phyloP scores from a whole-genome alignment of 2,888 invertebrate genomes.

The Netelia fuscicornis region DNA sequence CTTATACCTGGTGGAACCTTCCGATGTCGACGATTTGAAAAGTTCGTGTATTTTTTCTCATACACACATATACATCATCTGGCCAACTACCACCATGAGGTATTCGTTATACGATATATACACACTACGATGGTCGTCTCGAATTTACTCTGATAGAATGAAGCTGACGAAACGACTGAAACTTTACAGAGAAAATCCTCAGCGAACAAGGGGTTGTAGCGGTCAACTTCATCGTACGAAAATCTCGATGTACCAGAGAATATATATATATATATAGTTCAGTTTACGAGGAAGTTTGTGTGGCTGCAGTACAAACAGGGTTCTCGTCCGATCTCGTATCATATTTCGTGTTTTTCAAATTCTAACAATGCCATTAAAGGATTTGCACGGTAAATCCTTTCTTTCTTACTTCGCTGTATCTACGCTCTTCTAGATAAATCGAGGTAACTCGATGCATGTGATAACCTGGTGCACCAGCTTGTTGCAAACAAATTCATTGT shows the following conservation, averaged over 20 bases:
- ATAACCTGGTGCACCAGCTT: no score
- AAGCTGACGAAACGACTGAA: conserved; percentile 32
- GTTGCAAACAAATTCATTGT: no score
- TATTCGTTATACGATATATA: background rate
- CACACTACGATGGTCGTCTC: background rate
- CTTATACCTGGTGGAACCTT: conserved; percentile 75
- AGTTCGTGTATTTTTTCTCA: conserved; percentile 41
- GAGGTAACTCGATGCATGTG: no score
- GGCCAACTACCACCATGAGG: background rate
- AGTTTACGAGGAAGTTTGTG: no score
- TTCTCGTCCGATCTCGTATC: conserved; percentile 81
- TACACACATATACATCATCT: background rate
- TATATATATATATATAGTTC: no score
- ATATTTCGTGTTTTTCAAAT: conserved; percentile 85
- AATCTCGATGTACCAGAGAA: background rate
- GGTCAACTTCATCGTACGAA: conserved; percentile 55
- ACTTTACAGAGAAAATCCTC: background rate
- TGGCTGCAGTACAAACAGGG: conserved; percentile 5
- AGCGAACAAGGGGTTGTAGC: background rate
- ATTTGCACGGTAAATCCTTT: conserved; percentile 81
- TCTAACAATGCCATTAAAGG: conserved; percentile 84
- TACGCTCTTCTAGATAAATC: no score
- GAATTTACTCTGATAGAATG: conserved; percentile 14
- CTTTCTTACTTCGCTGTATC: conserved; percentile 64
- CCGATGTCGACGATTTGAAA: conserved; percentile 51